phyloP scores from a whole-genome alignment of 2,797 vertebrate genomes.

The Lacerta agilis region DNA sequence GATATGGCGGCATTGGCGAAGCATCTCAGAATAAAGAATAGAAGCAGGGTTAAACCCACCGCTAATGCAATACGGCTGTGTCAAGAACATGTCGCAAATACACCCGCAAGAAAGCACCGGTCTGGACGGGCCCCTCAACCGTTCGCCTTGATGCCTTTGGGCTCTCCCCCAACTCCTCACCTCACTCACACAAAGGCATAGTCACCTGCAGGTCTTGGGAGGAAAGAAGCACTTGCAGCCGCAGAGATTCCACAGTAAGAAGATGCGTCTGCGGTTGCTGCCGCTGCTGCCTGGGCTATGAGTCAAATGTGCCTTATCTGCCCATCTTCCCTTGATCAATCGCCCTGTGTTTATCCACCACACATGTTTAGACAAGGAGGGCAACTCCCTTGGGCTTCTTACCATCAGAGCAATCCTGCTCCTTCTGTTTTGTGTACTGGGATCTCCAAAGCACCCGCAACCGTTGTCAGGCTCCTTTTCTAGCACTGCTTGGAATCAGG shows the following conservation, averaged over 20 bases:
- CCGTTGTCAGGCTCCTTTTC: too few relatives aligned
- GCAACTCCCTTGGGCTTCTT: background rate
- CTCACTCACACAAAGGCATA: background rate
- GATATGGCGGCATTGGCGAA: too few relatives aligned
- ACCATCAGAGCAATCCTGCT: background rate
- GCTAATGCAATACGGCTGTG: too few relatives aligned
- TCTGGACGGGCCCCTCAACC: too few relatives aligned
- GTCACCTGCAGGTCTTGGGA: slow-evolving; percentile 5
- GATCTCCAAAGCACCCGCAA: background rate
- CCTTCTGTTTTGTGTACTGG: background rate
- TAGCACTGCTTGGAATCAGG: background rate
- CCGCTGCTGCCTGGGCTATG: background rate
- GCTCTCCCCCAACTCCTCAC: background rate
- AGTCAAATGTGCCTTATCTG: background rate
- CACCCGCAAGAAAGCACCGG: too few relatives aligned
- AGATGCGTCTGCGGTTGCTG: background rate
- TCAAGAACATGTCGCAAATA: too few relatives aligned
- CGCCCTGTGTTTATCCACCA: background rate
- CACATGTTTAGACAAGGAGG: background rate
- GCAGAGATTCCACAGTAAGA: background rate
- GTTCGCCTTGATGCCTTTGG: background rate
- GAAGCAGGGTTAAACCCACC: too few relatives aligned
- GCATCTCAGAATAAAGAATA: too few relatives aligned
- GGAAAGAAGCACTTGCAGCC: too few relatives aligned
- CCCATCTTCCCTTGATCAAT: background rate